Evolutionary conservation across 2,113 vertebrate genomes (phyloP).

Genomic region (Onychostoma macrolepis): DNA sequence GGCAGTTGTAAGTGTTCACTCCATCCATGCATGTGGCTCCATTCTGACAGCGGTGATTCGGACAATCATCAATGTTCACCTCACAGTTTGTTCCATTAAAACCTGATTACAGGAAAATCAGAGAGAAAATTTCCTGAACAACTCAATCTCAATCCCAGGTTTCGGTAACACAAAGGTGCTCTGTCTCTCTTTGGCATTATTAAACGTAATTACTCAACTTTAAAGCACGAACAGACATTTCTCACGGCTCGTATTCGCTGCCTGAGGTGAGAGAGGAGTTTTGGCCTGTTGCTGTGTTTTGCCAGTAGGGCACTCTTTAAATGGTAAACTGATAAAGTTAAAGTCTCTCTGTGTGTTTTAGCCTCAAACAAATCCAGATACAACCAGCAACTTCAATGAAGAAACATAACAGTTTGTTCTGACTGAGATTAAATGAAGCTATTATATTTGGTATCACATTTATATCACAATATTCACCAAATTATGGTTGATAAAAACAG

Average conservation of each 20-base stretch:
- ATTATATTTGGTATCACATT: background rate
- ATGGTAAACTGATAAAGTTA: conserved; percentile 20
- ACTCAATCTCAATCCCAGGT: background rate
- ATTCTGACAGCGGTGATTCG: conserved; percentile 88
- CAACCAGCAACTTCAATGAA: background rate
- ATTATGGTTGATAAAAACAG: background rate
- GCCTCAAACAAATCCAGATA: conserved; percentile 34
- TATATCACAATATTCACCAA: background rate
- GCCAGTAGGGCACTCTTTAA: conserved; percentile 38
- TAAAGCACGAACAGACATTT: conserved; percentile 15
- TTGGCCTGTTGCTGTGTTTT: conserved; percentile 34
- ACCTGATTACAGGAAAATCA: conserved; percentile 71
- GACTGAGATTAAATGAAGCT: background rate
- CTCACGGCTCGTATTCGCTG: conserved; percentile 45
- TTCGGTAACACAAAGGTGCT: conserved; percentile 9
- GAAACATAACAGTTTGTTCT: background rate
- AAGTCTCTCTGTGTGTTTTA: conserved; percentile 27
- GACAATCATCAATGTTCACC: conserved; percentile 91
- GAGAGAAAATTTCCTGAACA: background rate
- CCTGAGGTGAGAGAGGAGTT: conserved; percentile 45
- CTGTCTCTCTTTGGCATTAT: conserved; percentile 9
- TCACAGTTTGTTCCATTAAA: conserved; percentile 91
- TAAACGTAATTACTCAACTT: conserved; percentile 35
- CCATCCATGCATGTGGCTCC: conserved; percentile 93
- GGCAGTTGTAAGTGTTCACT: conserved; percentile 96